Conservation (phyloP, 2,113 vertebrate species). For the Garra rufa region DNA sequence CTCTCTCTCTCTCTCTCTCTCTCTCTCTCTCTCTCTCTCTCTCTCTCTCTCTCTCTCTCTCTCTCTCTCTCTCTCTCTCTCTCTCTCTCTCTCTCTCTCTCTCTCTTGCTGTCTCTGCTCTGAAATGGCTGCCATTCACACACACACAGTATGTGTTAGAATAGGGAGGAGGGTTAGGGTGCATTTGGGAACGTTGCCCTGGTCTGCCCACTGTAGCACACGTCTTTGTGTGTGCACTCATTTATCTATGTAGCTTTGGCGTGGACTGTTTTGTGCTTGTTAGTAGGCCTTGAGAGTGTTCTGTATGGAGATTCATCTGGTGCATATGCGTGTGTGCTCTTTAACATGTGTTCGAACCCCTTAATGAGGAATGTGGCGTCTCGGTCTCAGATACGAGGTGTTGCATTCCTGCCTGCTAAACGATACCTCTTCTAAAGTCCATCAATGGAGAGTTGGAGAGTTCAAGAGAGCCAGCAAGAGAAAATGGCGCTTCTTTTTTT, state of each 20-base stretch:
- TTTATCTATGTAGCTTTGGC: slow-evolving; percentile 38
- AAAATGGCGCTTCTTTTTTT: slow-evolving; percentile 19
- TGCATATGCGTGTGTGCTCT: background rate
- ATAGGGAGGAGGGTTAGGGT: slow-evolving; percentile 15
- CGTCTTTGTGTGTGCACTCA: slow-evolving; percentile 9
- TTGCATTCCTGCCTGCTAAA: slow-evolving; percentile 31
- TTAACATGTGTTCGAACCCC: slow-evolving; percentile 18
- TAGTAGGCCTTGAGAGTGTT: slow-evolving; percentile 12
- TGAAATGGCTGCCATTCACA: slow-evolving; percentile 48
- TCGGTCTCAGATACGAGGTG: slow-evolving; percentile 15
- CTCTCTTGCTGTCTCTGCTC: background rate
- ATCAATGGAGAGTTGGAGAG: slow-evolving; percentile 5
- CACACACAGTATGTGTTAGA: slow-evolving; percentile 35
- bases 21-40: slow-evolving; percentile 11
- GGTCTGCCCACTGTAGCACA: slow-evolving; percentile 18
- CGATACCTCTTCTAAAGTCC: slow-evolving; percentile 33
- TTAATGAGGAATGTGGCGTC: slow-evolving; percentile 28
- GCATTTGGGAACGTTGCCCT: slow-evolving; percentile 5
- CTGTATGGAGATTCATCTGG: slow-evolving; percentile 35
- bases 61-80: slow-evolving; percentile 20
- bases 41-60: slow-evolving; percentile 7
- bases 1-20: slow-evolving; percentile 15
- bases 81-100: slow-evolving; percentile 5
- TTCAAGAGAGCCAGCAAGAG: slow-evolving; percentile 27
- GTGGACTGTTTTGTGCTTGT: slow-evolving; percentile 23